Evolutionary conservation across 2,797 vertebrate species (phyloP).

Genomic region (Nothura maculosa): DNA sequence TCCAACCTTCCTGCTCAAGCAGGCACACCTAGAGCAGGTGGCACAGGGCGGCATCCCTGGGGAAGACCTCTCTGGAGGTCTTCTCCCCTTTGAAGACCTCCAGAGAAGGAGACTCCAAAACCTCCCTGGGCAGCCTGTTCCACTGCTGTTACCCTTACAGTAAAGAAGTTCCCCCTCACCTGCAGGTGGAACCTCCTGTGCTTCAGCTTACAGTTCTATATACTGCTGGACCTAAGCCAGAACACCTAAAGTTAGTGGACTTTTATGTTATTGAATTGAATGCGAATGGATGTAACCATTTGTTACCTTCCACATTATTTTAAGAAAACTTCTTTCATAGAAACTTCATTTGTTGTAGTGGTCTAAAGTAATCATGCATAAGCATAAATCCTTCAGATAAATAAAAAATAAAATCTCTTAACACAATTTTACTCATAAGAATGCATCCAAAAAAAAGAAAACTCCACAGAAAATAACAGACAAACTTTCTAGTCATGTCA

Average conservation of each 20-base stretch:
- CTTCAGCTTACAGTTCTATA: too few relatives aligned
- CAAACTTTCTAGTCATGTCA: not conserved
- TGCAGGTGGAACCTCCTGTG: too few relatives aligned
- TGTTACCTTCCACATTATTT: not conserved
- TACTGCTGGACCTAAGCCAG: not conserved
- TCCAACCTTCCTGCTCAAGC: too few relatives aligned
- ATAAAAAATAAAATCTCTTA: not conserved
- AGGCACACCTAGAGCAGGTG: too few relatives aligned
- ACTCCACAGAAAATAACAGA: not conserved
- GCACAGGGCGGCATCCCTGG: too few relatives aligned
- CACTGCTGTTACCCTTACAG: too few relatives aligned
- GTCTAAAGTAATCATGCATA: conserved; percentile 2
- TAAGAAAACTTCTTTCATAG: conserved; percentile 54
- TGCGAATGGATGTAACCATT: not conserved
- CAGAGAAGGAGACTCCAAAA: too few relatives aligned
- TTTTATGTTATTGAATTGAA: not conserved
- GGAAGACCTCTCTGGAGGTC: too few relatives aligned
- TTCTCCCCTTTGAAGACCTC: too few relatives aligned
- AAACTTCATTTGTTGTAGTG: conserved; percentile 11
- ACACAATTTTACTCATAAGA: not conserved
- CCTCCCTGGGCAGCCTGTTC: too few relatives aligned
- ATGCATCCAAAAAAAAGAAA: accelerated
- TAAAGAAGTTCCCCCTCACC: too few relatives aligned
- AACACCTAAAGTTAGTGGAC: not conserved
- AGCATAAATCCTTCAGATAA: not conserved